phyloP scores from a whole-genome alignment of 2,888 invertebrate genomes.

The Catotricha subobsoleta region DNA sequence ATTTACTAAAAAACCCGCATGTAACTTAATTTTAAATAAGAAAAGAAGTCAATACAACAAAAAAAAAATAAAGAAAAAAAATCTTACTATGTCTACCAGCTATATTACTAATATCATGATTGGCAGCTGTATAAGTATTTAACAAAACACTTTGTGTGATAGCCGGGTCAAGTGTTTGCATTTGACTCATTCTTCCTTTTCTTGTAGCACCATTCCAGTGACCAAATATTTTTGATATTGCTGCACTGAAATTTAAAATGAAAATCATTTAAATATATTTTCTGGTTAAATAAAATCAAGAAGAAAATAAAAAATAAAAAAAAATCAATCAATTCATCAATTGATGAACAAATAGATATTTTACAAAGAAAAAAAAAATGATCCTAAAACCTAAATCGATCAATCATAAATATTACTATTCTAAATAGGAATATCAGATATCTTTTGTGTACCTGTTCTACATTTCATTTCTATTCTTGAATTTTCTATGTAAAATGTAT shows the following conservation, averaged over 20 bases:
- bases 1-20: too few species aligned
- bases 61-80: not conserved
- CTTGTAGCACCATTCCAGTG: conserved; percentile 49
- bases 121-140: conserved; percentile 38
- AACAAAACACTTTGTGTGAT: conserved; percentile 53
- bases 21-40: too few species aligned
- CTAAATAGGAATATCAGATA: too few species aligned
- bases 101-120: conserved; percentile 29
- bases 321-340: too few species aligned
- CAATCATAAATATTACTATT: too few species aligned
- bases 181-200: conserved; percentile 43
- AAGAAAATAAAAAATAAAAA: not conserved
- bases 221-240: conserved; percentile 54
- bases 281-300: conserved; percentile 6
- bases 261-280: conserved; percentile 14
- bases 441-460: too few species aligned
- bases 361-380: too few species aligned
- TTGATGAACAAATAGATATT: too few species aligned
- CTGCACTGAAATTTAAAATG: conserved; percentile 40
- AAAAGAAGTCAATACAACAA: too few species aligned
- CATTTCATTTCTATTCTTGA: too few species aligned
- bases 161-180: conserved; percentile 51
- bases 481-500: not conserved
- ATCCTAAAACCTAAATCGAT: too few species aligned
- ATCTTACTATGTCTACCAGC: conserved; percentile 31